Base-by-base conservation (phyloP, 2,113 vertebrate genomes). In the Clarias macrocephalus region DNA sequence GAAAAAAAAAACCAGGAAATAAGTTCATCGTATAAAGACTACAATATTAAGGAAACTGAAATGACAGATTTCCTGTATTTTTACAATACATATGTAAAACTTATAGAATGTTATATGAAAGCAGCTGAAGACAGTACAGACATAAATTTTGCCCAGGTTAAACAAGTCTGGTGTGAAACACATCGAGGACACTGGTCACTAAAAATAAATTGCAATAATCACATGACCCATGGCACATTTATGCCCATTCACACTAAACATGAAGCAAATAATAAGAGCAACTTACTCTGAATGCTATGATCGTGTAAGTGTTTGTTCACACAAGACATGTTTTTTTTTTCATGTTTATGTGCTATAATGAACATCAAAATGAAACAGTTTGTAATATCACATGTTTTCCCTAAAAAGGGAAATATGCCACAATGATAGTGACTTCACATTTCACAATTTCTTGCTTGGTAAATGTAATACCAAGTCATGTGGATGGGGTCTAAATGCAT, bases 381-480 rank as follows among this genome's bases (percentile, higher is more conserved):
- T 54, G 25, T 52, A 75, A 52, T 30, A 59, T 23, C 19, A 19
- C 54, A 54, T 28, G 28, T 21, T 59, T 21, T 16, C 0, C 7
- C n/a, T 80, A 8, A 23, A 25, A 10, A 30, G 13, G 54, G 52
- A 80, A 57, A 57, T 19, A 19, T 18, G 16, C 0, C n/a, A 33
- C 56, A 80, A 6, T 60, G 9, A 21, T 13, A 23, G 28, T 37
- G 9, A 33, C 54, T 57, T 59, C n/a, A 59, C 76, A 33, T 80
- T 57, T 30, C 77, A 57, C 77, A 80, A 59, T 33, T 21, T 21
- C 77, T 59, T 80, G 28, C 1, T 18, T 12, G 25, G 52, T 79
- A 79, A 79, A 79, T 56, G 48, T 56, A 79, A 56, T 56, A 25
- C 18, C n/a, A 28, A 57, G 15, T 79, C 75, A 79, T 79, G 52